Evolutionary conservation across 1,140 invertebrate genomes (phyloP).

Genomic region (Arctopsyche grandis): DNA sequence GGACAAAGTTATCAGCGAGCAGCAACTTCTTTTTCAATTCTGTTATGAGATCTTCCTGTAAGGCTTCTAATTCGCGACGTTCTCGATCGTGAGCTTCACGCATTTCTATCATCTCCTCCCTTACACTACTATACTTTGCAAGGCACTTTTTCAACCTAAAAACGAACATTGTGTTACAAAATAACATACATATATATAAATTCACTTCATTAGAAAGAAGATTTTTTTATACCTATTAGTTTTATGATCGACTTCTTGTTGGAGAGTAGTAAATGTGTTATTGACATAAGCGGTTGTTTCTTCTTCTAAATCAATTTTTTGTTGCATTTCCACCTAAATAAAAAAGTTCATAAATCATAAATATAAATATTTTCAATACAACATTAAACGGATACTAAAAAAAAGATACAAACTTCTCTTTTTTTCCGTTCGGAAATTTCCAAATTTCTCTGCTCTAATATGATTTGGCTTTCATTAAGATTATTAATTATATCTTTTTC

Average conservation of each 20-base stretch:
- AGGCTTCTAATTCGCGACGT: constrained; percentile 74
- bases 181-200: too few species aligned
- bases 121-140: constrained; percentile 61
- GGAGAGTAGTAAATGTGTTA: constrained; percentile 85
- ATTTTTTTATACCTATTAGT: constrained; percentile 85
- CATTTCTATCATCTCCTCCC: constrained; percentile 63
- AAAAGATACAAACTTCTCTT: constrained; percentile 56
- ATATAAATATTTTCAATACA: not conserved
- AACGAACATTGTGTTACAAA: constrained; percentile 16
- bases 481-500: constrained; percentile 90
- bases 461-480: constrained; percentile 88
- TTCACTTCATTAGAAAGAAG: constrained; percentile 61
- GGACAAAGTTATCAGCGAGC: constrained; percentile 97
- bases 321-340: constrained; percentile 84
- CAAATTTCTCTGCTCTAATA: constrained; percentile 79
- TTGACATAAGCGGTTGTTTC: constrained; percentile 86
- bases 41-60: constrained; percentile 62
- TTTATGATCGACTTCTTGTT: constrained; percentile 93
- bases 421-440: constrained; percentile 88
- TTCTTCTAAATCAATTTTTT: constrained; percentile 87
- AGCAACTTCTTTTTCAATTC: constrained; percentile 84
- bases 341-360: constrained; percentile 50
- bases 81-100: constrained; percentile 67
- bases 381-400: not conserved
- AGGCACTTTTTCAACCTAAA: constrained; percentile 63